Percentiles rank a stretch among this genome's conserved stretches.
phyloP scores from a whole-genome alignment of 2,797 vertebrate genomes.

The Sebastiscus tertius region DNA sequence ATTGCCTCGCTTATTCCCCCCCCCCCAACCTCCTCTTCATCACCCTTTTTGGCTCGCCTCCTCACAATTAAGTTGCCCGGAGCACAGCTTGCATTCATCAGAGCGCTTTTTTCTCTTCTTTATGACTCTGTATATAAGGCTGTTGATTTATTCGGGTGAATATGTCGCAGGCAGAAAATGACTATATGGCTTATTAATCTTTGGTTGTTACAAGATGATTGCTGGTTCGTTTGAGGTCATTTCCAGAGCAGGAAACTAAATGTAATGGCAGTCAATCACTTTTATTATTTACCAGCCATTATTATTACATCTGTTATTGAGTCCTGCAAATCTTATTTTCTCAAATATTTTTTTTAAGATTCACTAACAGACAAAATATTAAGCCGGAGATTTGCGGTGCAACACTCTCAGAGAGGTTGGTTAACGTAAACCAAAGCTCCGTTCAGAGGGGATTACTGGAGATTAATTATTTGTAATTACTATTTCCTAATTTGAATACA shows the following conservation, averaged over 20 bases:
- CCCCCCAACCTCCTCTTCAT: background rate
- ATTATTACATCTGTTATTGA: background rate
- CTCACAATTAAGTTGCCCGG: conserved; percentile 43
- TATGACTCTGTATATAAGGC: conserved; percentile 33
- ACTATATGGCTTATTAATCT: background rate
- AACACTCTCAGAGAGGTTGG: conserved; percentile 2
- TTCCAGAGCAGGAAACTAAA: background rate
- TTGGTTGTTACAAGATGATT: background rate
- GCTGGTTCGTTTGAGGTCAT: background rate
- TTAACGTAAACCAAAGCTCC: conserved; percentile 19
- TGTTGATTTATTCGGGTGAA: conserved; percentile 51
- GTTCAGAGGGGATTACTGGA: conserved; percentile 43
- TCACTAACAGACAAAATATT: conserved; percentile 6
- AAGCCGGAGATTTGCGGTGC: conserved; percentile 5
- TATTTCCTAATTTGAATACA: conserved; percentile 63
- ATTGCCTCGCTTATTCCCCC: background rate
- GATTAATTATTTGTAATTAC: conserved; percentile 66
- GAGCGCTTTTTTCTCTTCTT: background rate
- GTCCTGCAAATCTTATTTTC: background rate
- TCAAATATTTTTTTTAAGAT: background rate
- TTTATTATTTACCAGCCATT: background rate
- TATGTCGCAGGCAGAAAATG: conserved; percentile 6
- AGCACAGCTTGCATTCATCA: conserved; percentile 42
- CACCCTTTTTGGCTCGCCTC: background rate
- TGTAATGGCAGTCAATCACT: background rate